Conservation (phyloP, 2,888 invertebrate species). For the Cantharis rustica region DNA sequence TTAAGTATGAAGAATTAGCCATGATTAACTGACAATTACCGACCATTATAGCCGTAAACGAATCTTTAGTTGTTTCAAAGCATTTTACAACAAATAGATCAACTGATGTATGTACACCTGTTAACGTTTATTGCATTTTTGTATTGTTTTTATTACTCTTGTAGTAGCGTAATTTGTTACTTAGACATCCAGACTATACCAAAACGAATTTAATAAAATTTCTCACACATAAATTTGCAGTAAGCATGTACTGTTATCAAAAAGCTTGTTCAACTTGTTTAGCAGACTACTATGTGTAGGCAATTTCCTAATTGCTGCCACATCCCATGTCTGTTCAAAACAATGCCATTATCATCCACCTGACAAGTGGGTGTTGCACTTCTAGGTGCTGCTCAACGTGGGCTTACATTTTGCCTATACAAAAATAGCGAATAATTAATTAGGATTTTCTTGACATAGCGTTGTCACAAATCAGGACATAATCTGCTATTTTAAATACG, state of each 20-base stretch:
- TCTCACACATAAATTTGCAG: constrained; percentile 17
- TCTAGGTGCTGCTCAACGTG: constrained; percentile 14
- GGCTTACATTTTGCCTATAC: constrained; percentile 14
- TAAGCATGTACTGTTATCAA: constrained; percentile 18
- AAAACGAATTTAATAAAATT: constrained; percentile 10
- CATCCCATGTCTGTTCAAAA: constrained; percentile 12
- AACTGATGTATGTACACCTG: constrained; percentile 35
- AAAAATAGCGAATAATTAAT: constrained; percentile 16
- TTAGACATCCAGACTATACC: neutral
- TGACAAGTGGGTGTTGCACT: constrained; percentile 15
- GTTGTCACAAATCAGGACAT: neutral
- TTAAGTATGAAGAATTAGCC: constrained; percentile 47
- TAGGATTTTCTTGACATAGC: constrained; percentile 1
- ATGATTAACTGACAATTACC: constrained; percentile 49
- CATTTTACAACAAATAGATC: constrained; percentile 48
- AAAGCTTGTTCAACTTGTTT: constrained; percentile 17
- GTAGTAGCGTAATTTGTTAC: neutral
- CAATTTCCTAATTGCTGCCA: constrained; percentile 16
- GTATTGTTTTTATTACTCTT: constrained; percentile 13
- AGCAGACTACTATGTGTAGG: constrained; percentile 15
- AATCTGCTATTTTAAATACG: neutral
- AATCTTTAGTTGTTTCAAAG: constrained; percentile 45
- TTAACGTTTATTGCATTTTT: constrained; percentile 27
- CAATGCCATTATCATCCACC: constrained; percentile 17
- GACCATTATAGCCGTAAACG: constrained; percentile 48